Base-by-base conservation (phyloP, 1,140 invertebrate species). In the Potamilus streckersoni region DNA sequence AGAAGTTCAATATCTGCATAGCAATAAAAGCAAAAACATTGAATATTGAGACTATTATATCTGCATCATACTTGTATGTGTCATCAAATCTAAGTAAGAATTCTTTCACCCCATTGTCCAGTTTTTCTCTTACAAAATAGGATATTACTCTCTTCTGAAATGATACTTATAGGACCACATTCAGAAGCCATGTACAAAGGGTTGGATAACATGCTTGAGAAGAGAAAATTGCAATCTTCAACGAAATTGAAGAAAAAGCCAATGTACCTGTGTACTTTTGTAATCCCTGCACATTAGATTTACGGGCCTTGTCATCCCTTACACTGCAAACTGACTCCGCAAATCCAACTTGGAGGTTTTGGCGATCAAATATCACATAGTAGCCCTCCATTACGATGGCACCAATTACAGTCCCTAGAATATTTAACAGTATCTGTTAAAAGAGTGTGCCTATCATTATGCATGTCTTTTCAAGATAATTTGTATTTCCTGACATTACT, bases 341-440 rank as follows among this genome's bases (percentile, higher is more conserved):
- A 81, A 89, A 89, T 13, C 84, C 82, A 38, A 90, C 80, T 57
- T 72, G 66, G 73, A 80, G 83, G 58, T 82, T 82, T 20, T 71
- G 67, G 57, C 88, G 79, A 77, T 90, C 87, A 84, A 90, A 89
- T 20, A 89, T 81, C 17, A 85, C 80, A 76, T 89, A 90, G 71
- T 83, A 90, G 4, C 87, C 89, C 75, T 90, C 89, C 86, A 90
- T 87, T 14, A 88, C 76, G 3, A 89, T 83, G 67, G 88, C 87
- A 38, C 89, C 89, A 15, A 89, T 66, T 0, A 89, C 87, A 74
- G 83, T 83, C 23, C 87, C 87, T 89, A 76, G 19, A 77, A 68
- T 60, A 49, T 38, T 31, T 14, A 61, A 74, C 15, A 62, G 27
- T 11, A 61, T 58, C n/a, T 11, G n/a, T n/a, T 13, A 57, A n/a